phyloP scores from a whole-genome alignment of 2,888 invertebrate species.

The Ennomos quercinarius region DNA sequence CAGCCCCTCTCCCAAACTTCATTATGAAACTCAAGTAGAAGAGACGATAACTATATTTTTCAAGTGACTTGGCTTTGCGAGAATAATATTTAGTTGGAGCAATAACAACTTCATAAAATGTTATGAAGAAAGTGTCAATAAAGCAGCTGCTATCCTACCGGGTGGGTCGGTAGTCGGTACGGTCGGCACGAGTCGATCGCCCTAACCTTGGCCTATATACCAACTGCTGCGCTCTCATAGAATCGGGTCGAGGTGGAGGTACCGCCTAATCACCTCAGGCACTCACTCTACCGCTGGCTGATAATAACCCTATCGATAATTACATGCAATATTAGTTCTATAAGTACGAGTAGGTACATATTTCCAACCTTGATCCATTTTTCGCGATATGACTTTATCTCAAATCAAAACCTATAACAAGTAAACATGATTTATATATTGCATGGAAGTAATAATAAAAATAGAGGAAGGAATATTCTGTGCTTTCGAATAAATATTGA shows the following conservation, averaged over 20 bases:
- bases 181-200: slow-evolving; percentile 47
- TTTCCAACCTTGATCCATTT: slow-evolving; percentile 50
- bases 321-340: slow-evolving; percentile 40
- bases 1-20: neutral
- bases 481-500: neutral
- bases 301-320: slow-evolving; percentile 51
- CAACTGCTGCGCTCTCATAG: slow-evolving; percentile 41
- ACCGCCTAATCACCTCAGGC: slow-evolving; percentile 45
- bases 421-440: slow-evolving; percentile 8
- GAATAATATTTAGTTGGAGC: slow-evolving; percentile 13
- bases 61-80: slow-evolving; percentile 12
- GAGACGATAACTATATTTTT: slow-evolving; percentile 14
- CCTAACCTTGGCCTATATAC: slow-evolving; percentile 67
- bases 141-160: slow-evolving; percentile 46
- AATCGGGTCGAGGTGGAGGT: slow-evolving; percentile 53
- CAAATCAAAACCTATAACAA: slow-evolving; percentile 20
- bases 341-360: slow-evolving; percentile 33
- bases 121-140: slow-evolving; percentile 42
- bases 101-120: slow-evolving; percentile 32
- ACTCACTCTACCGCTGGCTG: slow-evolving; percentile 44
- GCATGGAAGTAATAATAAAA: no score
- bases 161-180: slow-evolving; percentile 52
- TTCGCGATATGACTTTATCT: slow-evolving; percentile 24
- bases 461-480: slow-evolving; percentile 3
- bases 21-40: slow-evolving; percentile 1